Evolutionary conservation across 2,113 vertebrate genomes (phyloP).

Genomic region (Drymodes brunneopygia): DNA sequence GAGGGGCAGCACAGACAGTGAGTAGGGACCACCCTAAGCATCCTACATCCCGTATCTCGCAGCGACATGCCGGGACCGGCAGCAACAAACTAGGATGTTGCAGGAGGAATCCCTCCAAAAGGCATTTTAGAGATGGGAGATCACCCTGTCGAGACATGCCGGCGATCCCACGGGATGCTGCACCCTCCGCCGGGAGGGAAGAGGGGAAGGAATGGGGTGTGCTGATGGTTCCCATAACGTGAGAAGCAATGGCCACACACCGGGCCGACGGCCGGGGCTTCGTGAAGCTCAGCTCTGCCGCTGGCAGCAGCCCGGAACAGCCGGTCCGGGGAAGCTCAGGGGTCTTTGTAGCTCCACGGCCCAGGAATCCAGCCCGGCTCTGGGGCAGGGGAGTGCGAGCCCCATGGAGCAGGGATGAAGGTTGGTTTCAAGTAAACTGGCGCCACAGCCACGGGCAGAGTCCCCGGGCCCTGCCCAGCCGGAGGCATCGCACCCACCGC

Average conservation of each 20-base stretch:
- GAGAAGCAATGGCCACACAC: neutral
- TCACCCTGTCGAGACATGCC: neutral
- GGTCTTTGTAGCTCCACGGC: accelerated
- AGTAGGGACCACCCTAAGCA: neutral
- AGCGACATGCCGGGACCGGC: neutral
- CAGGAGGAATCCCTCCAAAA: neutral
- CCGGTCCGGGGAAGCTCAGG: neutral
- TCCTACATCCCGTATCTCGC: neutral
- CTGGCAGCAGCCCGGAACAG: neutral
- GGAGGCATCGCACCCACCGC: neutral
- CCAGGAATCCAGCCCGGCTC: neutral
- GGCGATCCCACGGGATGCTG: neutral
- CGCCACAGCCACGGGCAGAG: accelerated
- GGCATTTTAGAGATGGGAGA: neutral
- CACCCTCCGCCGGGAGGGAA: neutral
- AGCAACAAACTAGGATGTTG: neutral
- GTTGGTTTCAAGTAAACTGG: neutral
- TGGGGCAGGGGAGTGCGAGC: accelerated
- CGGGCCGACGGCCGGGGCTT: accelerated
- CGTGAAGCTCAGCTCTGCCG: neutral
- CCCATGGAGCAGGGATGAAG: neutral
- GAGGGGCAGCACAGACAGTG: neutral
- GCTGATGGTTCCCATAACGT: neutral
- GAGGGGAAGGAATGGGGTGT: neutral
- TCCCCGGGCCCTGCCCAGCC: neutral